phyloP scores from a whole-genome alignment of 2,888 invertebrate species.

The Pseudococcus viburni region DNA sequence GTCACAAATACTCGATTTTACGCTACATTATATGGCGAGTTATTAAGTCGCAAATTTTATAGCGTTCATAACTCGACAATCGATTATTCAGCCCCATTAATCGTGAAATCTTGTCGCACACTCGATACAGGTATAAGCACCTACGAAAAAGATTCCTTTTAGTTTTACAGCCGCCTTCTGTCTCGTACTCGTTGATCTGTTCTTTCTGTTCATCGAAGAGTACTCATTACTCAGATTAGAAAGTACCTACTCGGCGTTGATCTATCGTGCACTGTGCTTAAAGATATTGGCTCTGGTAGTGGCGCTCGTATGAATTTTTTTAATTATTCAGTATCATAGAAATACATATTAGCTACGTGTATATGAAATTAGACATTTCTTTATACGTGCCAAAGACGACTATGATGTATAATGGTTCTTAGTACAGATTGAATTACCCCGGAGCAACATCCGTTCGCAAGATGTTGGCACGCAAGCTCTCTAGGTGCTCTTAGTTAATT shows the following conservation, averaged over 20 bases:
- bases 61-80: slow-evolving; percentile 1
- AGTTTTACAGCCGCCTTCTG: too few relatives aligned
- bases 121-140: not conserved
- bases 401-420: not conserved
- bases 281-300: too few relatives aligned
- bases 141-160: too few relatives aligned
- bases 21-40: not conserved
- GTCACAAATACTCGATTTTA: not conserved
- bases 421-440: not conserved
- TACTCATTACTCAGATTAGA: not conserved
- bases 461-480: slow-evolving; percentile 30
- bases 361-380: not conserved
- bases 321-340: not conserved
- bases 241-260: too few relatives aligned
- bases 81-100: not conserved
- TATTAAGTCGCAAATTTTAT: not conserved
- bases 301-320: not conserved
- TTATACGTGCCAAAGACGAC: not conserved
- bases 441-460: slow-evolving; percentile 15
- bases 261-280: too few relatives aligned
- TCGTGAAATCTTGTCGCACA: not conserved
- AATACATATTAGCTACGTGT: not conserved
- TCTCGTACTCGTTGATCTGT: too few relatives aligned
- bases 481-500: not conserved
- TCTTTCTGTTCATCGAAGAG: too few relatives aligned